Conservation (phyloP, 2,888 invertebrate genomes). For the Prostheceraeus crozeri region DNA sequence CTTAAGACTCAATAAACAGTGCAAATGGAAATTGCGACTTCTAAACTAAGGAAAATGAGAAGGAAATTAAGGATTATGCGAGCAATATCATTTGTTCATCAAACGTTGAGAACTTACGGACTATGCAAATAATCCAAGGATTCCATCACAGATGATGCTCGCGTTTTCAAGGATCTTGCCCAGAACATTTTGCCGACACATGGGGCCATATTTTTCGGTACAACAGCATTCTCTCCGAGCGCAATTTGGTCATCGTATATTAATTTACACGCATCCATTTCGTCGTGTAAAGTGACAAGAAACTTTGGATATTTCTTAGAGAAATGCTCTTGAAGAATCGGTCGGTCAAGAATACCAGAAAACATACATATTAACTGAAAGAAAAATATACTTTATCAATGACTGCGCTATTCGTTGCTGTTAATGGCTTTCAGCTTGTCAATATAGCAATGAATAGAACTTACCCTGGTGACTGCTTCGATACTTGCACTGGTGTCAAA, state of each 20-base stretch:
- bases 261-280: conserved; percentile 33
- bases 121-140: conserved; percentile 5
- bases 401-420: background rate
- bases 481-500: conserved; percentile 25
- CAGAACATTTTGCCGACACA: conserved; percentile 31
- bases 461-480: conserved; percentile 8
- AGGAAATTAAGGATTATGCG: too few species aligned
- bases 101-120: conserved; percentile 26
- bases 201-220: conserved; percentile 29
- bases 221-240: background rate
- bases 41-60: too few species aligned
- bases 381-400: background rate
- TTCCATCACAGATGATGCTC: conserved; percentile 13
- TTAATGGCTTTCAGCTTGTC: background rate
- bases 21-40: too few species aligned
- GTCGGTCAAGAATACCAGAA: conserved; percentile 23
- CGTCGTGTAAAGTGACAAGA: conserved; percentile 28
- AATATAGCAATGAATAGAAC: background rate
- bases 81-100: too few species aligned
- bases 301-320: conserved; percentile 7
- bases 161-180: conserved; percentile 22
- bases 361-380: conserved; percentile 32
- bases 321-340: conserved; percentile 13
- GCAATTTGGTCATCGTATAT: conserved; percentile 30
- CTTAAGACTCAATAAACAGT: too few species aligned